phyloP scores from a whole-genome alignment of 1,140 invertebrate genomes.

The Bradynema listronoti region DNA sequence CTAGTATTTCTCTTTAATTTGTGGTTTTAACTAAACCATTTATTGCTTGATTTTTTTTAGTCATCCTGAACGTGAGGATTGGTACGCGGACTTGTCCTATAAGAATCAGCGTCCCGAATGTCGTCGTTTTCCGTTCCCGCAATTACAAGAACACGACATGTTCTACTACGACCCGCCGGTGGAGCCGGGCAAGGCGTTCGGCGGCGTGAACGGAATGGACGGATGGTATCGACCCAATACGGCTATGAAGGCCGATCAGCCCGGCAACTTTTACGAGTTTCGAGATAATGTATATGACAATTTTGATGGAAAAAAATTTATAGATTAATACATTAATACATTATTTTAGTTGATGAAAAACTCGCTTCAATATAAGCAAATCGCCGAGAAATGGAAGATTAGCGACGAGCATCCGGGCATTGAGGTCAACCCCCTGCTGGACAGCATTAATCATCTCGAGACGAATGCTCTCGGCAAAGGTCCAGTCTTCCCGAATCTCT shows the following conservation, averaged over 20 bases:
- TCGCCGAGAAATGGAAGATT: conserved; percentile 45
- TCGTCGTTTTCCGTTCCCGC: too few relatives aligned
- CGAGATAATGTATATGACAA: conserved; percentile 31
- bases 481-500: background rate
- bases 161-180: conserved; percentile 29
- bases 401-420: conserved; percentile 53
- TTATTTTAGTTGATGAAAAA: conserved; percentile 42
- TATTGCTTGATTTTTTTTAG: too few relatives aligned
- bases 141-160: too few relatives aligned
- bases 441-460: conserved; percentile 16
- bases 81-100: too few relatives aligned
- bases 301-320: background rate
- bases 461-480: background rate
- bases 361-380: conserved; percentile 49
- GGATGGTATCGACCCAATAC: conserved; percentile 29
- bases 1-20: too few relatives aligned
- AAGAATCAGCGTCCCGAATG: too few relatives aligned
- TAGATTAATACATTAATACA: conserved; percentile 2
- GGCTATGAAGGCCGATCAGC: conserved; percentile 37
- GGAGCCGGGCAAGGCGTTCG: conserved; percentile 33
- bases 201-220: conserved; percentile 38
- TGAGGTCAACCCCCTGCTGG: conserved; percentile 34
- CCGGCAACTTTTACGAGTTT: conserved; percentile 37
- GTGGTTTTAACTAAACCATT: too few relatives aligned
- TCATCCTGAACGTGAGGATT: too few relatives aligned